Base-by-base conservation (phyloP, 2,888 invertebrate species). In the Nomada hirtipes region DNA sequence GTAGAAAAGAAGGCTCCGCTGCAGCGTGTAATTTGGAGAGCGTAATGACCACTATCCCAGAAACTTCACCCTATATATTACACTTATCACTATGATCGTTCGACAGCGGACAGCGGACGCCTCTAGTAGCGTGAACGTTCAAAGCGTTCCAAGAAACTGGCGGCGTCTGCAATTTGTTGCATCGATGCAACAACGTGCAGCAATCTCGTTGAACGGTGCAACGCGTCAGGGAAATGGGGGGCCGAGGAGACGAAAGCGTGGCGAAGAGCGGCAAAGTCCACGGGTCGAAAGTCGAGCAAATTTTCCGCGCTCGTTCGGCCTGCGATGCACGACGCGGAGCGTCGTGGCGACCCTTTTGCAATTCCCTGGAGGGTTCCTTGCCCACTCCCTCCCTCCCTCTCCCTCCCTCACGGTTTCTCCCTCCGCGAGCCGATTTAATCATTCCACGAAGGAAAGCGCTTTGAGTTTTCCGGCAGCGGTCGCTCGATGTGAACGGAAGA, bases 401-500 rank as follows among this genome's bases (percentile, higher is more conserved):
- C 18, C 10, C 29, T 0, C 29, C 7, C 7, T 7, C 36, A 1
- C 7, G 36, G 7, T 36, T 36, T 36, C 36, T 36, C 36, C 4
- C 36, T 36, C 47, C 13, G 63, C 77, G 74, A 69, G 63, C 55
- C 73, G 76, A 79, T 82, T 84, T 85, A 85, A 85, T 85, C 82
- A 85, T 85, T 84, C 82, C 85, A 82, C 78, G 85, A 85, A 82
- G 78, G 82, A 82, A 79, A 72, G 47, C 76, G 76, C 73, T 74
- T 74, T 71, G 77, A 82, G 76, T 82, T 85, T 85, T 84, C 85
- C 85, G 84, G 79, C 78, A 84, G 84, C 70, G 82, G 69, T 69
- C 60, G 75, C 77, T 61, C 69, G 65, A 67, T 44, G 60, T 68
- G 75, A 87, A 85, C 88, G 86, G 87, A 87, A 86, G 83, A 85